Conservation (phyloP, 1,140 invertebrate genomes). For the Leptinotarsa texana region DNA sequence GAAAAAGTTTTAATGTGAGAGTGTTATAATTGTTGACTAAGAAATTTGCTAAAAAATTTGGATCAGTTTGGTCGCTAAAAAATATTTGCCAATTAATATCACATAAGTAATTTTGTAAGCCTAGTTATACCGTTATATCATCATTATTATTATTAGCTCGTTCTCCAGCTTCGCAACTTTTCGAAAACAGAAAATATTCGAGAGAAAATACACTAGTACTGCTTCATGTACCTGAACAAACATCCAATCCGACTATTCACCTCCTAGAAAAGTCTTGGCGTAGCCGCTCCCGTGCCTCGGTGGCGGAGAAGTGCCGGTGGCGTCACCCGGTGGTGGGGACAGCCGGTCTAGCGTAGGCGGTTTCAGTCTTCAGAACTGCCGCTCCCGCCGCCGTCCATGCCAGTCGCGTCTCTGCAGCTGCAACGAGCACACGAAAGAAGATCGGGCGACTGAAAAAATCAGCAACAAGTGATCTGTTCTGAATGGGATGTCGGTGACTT, state of each 20-base stretch:
- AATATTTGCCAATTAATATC: too few species aligned
- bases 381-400: constrained; percentile 40
- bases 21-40: too few species aligned
- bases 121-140: too few species aligned
- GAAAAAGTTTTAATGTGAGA: too few species aligned
- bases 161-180: too few species aligned
- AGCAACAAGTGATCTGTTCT: constrained; percentile 10
- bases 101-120: too few species aligned
- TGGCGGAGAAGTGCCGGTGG: constrained; percentile 13
- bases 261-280: constrained; percentile 1
- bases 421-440: constrained; percentile 15
- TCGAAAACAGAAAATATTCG: too few species aligned
- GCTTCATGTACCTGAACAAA: constrained; percentile 1
- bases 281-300: not conserved
- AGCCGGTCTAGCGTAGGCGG: constrained; percentile 47
- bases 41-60: too few species aligned
- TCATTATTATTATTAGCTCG: too few species aligned
- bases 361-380: constrained; percentile 47
- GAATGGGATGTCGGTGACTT: constrained; percentile 4
- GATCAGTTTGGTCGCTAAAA: too few species aligned
- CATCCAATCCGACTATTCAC: not conserved
- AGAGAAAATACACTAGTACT: not conserved
- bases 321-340: constrained; percentile 37
- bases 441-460: not conserved
- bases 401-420: constrained; percentile 49